A percentile compares a stretch with the other conserved stretches of the same genome.
Conservation (phyloP, 2,888 invertebrate genomes). For the Pyrocoelia pectoralis region DNA sequence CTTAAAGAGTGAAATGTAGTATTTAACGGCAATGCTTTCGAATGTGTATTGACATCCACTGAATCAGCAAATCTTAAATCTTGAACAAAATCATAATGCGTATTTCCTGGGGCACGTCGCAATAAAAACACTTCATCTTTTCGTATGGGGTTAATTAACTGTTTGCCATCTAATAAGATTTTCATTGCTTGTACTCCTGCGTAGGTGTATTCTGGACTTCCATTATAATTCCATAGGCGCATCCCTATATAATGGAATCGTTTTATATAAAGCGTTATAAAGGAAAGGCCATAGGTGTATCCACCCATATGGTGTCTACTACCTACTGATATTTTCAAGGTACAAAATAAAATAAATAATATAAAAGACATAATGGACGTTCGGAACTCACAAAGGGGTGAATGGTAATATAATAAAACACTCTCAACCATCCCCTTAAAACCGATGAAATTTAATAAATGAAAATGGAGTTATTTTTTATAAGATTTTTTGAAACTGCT, state of each 20-base stretch:
- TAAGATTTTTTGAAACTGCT: too few relatives aligned
- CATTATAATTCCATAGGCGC: slow-evolving; percentile 85
- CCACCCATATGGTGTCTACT: too few relatives aligned
- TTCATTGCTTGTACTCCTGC: slow-evolving; percentile 67
- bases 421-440: too few relatives aligned
- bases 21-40: slow-evolving; percentile 17
- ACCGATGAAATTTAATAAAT: too few relatives aligned
- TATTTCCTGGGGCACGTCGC: slow-evolving; percentile 78
- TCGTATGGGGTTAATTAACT: slow-evolving; percentile 54
- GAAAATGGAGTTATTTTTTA: too few relatives aligned
- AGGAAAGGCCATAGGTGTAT: too few relatives aligned
- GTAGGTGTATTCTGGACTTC: slow-evolving; percentile 71
- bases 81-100: slow-evolving; percentile 81
- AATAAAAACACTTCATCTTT: slow-evolving; percentile 63
- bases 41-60: neutral
- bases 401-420: too few relatives aligned
- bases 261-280: neutral
- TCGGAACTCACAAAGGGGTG: too few relatives aligned
- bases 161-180: slow-evolving; percentile 60
- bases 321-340: too few relatives aligned
- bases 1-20: slow-evolving; percentile 22
- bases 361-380: too few relatives aligned
- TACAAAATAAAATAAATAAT: too few relatives aligned
- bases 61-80: slow-evolving; percentile 59
- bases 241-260: slow-evolving; percentile 60